A percentile compares a stretch with the other conserved stretches of the same genome.
These are phyloP conservation scores for Papilio gigon DNA, from an alignment of 2,888 invertebrate species.

Conservation along the genomic window DNA sequence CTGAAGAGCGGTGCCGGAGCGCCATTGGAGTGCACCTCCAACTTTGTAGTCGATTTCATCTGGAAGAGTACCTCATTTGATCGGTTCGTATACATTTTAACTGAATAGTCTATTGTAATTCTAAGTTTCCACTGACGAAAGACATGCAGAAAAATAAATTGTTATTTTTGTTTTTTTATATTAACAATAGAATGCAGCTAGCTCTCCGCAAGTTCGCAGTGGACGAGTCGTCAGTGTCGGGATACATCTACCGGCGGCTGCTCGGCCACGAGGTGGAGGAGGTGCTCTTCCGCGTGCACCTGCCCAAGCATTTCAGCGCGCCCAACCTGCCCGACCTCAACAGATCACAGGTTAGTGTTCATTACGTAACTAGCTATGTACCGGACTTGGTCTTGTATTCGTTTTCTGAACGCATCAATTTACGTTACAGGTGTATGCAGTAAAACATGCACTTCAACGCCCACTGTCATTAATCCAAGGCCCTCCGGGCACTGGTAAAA, in stretches of 20 bases:
- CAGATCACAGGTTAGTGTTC: slow-evolving; percentile 95
- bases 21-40: slow-evolving; percentile 95
- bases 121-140: no score
- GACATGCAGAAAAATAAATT: no score
- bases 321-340: slow-evolving; percentile 99
- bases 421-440: slow-evolving; percentile 91
- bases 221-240: slow-evolving; percentile 97
- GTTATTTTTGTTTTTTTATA: not conserved
- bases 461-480: slow-evolving; percentile 98
- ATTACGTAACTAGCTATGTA: slow-evolving; percentile 48
- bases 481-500: slow-evolving; percentile 98
- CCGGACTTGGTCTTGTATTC: not conserved
- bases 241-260: slow-evolving; percentile 98
- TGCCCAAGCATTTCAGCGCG: slow-evolving; percentile 98
- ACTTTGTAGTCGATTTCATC: slow-evolving; percentile 99
- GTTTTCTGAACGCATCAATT: not conserved
- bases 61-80: slow-evolving; percentile 99
- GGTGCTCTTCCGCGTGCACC: slow-evolving; percentile 92
- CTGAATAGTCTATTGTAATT: no score
- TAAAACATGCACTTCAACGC: slow-evolving; percentile 98
- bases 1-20: slow-evolving; percentile 95
- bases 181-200: slow-evolving; percentile 91
- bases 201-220: slow-evolving; percentile 97
- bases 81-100: slow-evolving; percentile 79
- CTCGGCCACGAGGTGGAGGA: slow-evolving; percentile 98